Percentiles rank a stretch among this genome's conserved stretches.
Conservation (phyloP, 1,140 invertebrate species). For the Chrysoperla carnea region DNA sequence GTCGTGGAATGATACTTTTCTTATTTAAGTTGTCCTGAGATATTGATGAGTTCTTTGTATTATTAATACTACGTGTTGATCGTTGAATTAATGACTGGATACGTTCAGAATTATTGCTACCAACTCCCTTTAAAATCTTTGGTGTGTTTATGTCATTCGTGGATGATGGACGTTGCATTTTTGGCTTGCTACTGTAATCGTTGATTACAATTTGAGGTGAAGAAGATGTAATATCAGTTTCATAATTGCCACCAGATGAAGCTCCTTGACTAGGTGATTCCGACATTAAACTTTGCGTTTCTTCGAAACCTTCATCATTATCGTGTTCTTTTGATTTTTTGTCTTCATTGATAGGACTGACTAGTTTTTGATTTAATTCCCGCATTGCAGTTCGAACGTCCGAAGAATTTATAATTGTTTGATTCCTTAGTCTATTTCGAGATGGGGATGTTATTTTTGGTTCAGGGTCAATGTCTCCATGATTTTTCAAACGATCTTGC, state of each 20-base stretch:
- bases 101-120: too few species aligned
- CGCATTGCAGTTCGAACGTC: conserved; percentile 41
- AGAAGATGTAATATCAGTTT: background rate
- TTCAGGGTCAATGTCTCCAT: conserved; percentile 13
- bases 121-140: background rate
- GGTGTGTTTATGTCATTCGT: background rate
- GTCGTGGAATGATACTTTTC: conserved; percentile 12
- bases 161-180: conserved; percentile 5
- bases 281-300: conserved; percentile 68
- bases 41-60: too few species aligned
- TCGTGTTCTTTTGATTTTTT: conserved; percentile 38
- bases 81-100: too few species aligned
- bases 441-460: conserved; percentile 1
- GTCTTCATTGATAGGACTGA: background rate
- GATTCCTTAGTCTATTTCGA: conserved; percentile 22
- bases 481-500: conserved; percentile 37
- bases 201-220: background rate
- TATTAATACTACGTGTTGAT: too few species aligned
- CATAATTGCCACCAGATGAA: conserved; percentile 31
- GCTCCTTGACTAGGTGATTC: conserved; percentile 67
- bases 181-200: conserved; percentile 1
- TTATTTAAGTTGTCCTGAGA: background rate
- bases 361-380: conserved; percentile 7
- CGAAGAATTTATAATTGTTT: conserved; percentile 40
- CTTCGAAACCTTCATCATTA: conserved; percentile 80